These are phyloP conservation scores for Thyatira batis DNA, from an alignment of 2,888 invertebrate species.

Conservation along the genomic window DNA sequence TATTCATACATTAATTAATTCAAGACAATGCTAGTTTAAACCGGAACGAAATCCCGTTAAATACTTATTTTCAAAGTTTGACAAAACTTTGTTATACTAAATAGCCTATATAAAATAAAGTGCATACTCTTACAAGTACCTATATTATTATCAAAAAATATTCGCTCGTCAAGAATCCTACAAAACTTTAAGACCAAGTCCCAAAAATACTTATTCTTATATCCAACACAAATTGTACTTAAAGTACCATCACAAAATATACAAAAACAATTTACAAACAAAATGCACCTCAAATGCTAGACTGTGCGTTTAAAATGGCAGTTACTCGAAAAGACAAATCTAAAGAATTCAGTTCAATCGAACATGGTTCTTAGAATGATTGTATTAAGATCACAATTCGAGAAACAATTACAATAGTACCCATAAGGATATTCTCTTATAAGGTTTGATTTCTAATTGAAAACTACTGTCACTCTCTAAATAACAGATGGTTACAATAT, in stretches of 20 bases:
- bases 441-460: background rate
- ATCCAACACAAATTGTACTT: constrained; percentile 54
- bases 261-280: constrained; percentile 38
- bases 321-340: constrained; percentile 1
- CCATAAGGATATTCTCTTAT: background rate
- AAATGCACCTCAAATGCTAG: constrained; percentile 28
- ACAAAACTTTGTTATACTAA: background rate
- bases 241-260: constrained; percentile 61
- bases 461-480: background rate
- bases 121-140: background rate
- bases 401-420: background rate
- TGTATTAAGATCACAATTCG: background rate
- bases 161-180: constrained; percentile 12
- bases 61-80: background rate
- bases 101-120: background rate
- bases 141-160: background rate
- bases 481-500: no score
- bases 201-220: constrained; percentile 44
- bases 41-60: background rate
- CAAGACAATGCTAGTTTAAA: background rate
- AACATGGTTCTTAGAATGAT: background rate
- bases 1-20: background rate
- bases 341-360: background rate
- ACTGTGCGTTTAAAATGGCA: constrained; percentile 21
- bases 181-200: constrained; percentile 45